Conservation (phyloP, 2,113 vertebrate species). For the Cinclus mexicanus region DNA sequence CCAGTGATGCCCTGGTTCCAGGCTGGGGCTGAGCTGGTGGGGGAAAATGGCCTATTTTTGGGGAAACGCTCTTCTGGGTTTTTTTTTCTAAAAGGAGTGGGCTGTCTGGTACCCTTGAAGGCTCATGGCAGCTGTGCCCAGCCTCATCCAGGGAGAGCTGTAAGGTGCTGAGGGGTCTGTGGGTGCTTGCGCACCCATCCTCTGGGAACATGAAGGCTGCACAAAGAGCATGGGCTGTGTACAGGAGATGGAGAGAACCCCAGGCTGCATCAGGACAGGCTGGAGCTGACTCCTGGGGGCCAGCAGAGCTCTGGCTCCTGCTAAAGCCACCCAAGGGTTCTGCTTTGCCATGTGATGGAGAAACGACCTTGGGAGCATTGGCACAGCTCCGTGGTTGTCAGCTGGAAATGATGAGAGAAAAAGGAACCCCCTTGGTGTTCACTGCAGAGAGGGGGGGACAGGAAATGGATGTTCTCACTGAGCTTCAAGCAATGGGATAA, state of each 20-base stretch:
- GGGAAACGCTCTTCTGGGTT: not conserved
- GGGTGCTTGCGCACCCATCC: not conserved
- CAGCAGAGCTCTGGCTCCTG: not conserved
- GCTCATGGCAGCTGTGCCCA: not conserved
- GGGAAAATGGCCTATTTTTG: not conserved
- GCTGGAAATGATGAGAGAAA: not conserved
- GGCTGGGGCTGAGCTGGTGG: not conserved
- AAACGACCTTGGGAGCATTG: fast-evolving
- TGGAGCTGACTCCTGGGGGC: not conserved
- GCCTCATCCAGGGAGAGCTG: not conserved
- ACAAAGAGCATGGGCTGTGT: fast-evolving
- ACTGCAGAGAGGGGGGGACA: not conserved
- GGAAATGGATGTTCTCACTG: not conserved
- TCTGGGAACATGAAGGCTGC: fast-evolving
- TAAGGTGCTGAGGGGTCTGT: not conserved
- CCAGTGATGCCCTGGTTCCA: not conserved
- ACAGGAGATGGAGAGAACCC: too few relatives aligned
- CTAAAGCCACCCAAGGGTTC: not conserved
- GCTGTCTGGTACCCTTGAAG: too few relatives aligned
- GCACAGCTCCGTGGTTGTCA: not conserved
- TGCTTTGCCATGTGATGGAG: not conserved
- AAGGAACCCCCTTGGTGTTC: not conserved
- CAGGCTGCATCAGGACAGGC: not conserved
- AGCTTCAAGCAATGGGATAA: not conserved
- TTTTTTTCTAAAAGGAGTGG: not conserved